Percentiles rank a stretch among this genome's conserved stretches.
Evolutionary conservation across 2,113 vertebrate genomes (phyloP).

Genomic region (Leucosticte australis): DNA sequence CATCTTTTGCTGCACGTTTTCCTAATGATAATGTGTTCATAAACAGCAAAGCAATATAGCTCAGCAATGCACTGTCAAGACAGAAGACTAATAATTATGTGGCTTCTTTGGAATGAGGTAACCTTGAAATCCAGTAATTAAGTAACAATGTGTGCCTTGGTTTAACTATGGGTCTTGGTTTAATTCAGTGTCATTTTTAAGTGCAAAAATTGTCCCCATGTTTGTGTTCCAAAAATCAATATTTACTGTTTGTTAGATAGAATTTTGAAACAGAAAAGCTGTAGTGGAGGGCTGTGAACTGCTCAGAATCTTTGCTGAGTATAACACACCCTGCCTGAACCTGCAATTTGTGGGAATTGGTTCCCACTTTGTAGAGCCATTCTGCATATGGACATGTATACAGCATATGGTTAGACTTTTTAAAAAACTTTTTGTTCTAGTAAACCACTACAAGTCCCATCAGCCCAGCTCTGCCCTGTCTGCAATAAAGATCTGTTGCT

Average conservation of each 20-base stretch:
- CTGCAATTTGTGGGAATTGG: background rate
- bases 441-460: background rate
- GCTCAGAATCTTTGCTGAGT: background rate
- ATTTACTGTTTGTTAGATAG: background rate
- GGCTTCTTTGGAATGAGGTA: background rate
- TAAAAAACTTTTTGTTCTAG: background rate
- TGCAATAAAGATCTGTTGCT: background rate
- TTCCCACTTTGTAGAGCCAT: background rate
- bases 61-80: background rate
- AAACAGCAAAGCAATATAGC: background rate
- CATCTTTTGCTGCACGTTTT: conserved; percentile 4
- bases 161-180: background rate
- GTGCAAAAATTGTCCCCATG: background rate
- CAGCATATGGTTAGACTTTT: background rate
- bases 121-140: conserved; percentile 37
- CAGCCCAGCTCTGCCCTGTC: background rate
- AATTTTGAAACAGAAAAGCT: conserved; percentile 7
- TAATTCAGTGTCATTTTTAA: background rate
- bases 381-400: background rate
- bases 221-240: background rate
- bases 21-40: background rate
- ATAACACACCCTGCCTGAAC: background rate
- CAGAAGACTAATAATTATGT: background rate
- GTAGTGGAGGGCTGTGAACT: background rate
- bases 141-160: background rate